Evolutionary conservation across 2,888 invertebrate genomes (phyloP), one percentile per base, ranked within the genome.

Genomic region (Sminthurides aquaticus): DNA sequence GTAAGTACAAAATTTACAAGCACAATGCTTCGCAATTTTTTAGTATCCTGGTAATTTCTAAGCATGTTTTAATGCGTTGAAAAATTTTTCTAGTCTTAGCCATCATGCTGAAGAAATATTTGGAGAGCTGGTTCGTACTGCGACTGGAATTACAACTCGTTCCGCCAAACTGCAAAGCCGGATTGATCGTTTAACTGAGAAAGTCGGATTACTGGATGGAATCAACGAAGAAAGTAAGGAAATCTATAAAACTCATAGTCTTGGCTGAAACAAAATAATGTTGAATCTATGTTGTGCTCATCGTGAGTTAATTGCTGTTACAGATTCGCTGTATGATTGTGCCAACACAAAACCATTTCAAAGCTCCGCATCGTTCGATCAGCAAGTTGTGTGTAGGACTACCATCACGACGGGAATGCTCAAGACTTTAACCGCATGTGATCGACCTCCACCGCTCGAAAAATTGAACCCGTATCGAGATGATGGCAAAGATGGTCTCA

Each of bases 61-160:
- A 20, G 11, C n/a, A 49, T 3, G 20, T 2, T 11, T n/a, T 22
- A 20, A 15, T n/a, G n/a, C n/a, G 2, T n/a, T 57, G 29, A 26
- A 57, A 28, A 28, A 26, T n/a, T 28, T 57, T 15, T 5, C 29
- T 58, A 95, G 94, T 60, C 82, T 98, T 62, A 95, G 95, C 55
- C 88, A 91, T 77, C 96, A 98, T 84, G 97, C 98, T 1, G 97
- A 98, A 82, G 96, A 99, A 80, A 85, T 99, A 78, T 98, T 99
- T 78, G 91, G 91, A 1, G 97, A 98, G 80, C 82, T 99, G 77
- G 90, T 92, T 60, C 84, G 90, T 54, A 97, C 98, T 78, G 93
- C 96, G 15, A 89, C 89, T 67, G 86, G 86, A 67, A 83, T 98
- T 73, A 90, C 92, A 62, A 89, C 91, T 75, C 84, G 97, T 70